phyloP scores from a whole-genome alignment of 1,140 invertebrate species.

The Drosophila bocki region DNA sequence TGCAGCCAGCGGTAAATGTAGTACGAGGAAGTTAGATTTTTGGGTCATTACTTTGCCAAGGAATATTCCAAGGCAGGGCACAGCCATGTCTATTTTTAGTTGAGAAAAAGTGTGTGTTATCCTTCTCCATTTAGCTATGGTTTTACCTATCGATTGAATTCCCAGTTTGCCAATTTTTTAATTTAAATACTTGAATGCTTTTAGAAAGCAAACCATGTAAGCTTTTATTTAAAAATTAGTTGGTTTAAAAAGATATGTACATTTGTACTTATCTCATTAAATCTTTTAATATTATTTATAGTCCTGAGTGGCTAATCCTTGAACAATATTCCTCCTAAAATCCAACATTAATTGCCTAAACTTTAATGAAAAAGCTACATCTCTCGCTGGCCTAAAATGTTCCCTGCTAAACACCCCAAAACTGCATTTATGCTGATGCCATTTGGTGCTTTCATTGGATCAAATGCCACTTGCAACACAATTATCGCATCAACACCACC shows the following conservation, averaged over 20 bases:
- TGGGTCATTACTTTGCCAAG: conserved; percentile 64
- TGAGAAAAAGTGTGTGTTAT: conserved; percentile 14
- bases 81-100: not conserved
- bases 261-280: not conserved
- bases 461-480: conserved; percentile 61
- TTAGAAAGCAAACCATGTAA: not conserved
- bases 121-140: not conserved
- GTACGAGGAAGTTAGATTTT: conserved; percentile 60
- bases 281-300: not conserved
- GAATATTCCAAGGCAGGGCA: conserved; percentile 15
- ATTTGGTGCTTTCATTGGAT: conserved; percentile 40
- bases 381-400: conserved; percentile 8
- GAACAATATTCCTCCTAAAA: not conserved
- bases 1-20: conserved; percentile 55
- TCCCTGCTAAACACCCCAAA: conserved; percentile 1
- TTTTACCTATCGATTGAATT: not conserved
- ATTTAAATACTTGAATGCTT: not conserved
- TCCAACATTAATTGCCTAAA: conserved; percentile 2
- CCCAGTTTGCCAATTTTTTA: not conserved
- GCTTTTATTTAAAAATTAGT: no score
- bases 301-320: no score
- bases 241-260: not conserved
- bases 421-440: conserved; percentile 35
- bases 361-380: conserved; percentile 8
- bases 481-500: conserved; percentile 50